Percentiles rank a stretch among this genome's conserved stretches.
phyloP scores from a whole-genome alignment of 1,140 invertebrate genomes.

The Camponotus pennsylvanicus region DNA sequence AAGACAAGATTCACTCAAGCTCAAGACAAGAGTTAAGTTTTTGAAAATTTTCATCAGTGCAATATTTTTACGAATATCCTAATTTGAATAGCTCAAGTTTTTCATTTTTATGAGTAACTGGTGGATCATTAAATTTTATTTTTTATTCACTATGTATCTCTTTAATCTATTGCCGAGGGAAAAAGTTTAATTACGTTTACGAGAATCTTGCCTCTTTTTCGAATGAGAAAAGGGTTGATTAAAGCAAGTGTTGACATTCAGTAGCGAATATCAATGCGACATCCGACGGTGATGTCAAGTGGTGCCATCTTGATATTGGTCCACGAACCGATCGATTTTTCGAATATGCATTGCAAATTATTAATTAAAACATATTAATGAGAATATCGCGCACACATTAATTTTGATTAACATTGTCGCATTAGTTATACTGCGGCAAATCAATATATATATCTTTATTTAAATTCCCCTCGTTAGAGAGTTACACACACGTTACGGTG shows the following conservation, averaged over 20 bases:
- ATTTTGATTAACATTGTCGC: neutral
- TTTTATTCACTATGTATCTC: neutral
- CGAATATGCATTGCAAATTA: slow-evolving; percentile 15
- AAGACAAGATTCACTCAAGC: too few relatives aligned
- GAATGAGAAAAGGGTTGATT: neutral
- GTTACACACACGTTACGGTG: neutral
- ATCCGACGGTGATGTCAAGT: slow-evolving; percentile 76
- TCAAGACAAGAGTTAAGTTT: too few relatives aligned
- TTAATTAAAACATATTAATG: slow-evolving; percentile 41
- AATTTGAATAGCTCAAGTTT: neutral
- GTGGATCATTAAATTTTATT: neutral
- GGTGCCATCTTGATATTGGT: slow-evolving; percentile 78
- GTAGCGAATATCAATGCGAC: slow-evolving; percentile 79
- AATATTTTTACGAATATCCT: too few relatives aligned
- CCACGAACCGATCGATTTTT: slow-evolving; percentile 39
- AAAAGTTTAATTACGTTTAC: neutral
- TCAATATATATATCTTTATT: slow-evolving; percentile 35
- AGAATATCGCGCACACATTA: slow-evolving; percentile 13
- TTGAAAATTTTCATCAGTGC: too few relatives aligned
- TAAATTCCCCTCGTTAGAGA: slow-evolving; percentile 18
- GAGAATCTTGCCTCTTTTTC: neutral
- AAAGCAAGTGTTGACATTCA: slow-evolving; percentile 55
- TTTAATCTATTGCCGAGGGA: neutral
- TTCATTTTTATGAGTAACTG: neutral
- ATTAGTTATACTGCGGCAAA: neutral